Conservation (phyloP, 2,113 vertebrate species). For the Pongo abelii region DNA sequence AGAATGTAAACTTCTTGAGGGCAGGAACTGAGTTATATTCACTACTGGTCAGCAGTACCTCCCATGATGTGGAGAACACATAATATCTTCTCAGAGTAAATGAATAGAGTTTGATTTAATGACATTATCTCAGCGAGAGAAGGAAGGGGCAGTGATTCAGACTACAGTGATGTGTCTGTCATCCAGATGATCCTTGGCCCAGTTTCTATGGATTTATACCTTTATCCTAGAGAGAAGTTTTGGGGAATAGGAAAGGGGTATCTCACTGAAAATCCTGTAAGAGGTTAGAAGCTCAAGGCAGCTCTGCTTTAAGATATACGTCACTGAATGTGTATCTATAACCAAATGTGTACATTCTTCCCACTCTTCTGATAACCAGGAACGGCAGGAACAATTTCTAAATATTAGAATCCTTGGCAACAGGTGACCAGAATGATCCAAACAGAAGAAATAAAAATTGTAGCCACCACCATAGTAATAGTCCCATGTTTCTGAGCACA, state of each 20-base stretch:
- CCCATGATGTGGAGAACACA: not conserved
- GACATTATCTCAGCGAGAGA: not conserved
- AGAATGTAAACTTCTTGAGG: not conserved
- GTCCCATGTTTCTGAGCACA: not conserved
- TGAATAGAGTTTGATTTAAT: not conserved
- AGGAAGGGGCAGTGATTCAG: not conserved
- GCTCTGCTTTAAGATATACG: not conserved
- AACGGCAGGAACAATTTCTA: not conserved
- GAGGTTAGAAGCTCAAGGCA: not conserved
- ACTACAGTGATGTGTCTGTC: not conserved
- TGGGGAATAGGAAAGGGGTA: not conserved
- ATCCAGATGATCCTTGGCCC: not conserved
- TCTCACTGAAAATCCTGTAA: not conserved
- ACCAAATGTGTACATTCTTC: not conserved
- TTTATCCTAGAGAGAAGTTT: not conserved
- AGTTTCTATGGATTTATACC: not conserved
- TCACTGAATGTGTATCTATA: not conserved
- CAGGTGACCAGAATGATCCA: not conserved
- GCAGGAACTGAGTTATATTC: not conserved
- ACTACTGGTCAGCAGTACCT: not conserved
- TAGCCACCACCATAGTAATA: not conserved
- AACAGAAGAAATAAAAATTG: not conserved
- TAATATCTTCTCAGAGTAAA: not conserved
- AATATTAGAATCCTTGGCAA: not conserved
- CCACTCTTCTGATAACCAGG: not conserved